These are phyloP conservation scores for Onychomys arenicola DNA, from an alignment of 2,797 vertebrate species.

Conservation along the genomic window DNA sequence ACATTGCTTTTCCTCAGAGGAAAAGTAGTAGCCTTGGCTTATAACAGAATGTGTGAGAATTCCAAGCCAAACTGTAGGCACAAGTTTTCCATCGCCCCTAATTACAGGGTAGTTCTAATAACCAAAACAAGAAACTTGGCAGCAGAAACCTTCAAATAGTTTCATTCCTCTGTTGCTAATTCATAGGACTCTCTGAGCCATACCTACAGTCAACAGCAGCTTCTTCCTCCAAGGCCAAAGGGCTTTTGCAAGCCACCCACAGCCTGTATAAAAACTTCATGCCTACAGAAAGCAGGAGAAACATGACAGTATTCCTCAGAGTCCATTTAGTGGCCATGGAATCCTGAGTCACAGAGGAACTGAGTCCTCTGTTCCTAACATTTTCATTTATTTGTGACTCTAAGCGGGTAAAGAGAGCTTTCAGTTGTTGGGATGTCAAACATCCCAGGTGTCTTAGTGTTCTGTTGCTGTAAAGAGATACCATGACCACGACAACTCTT, in stretches of 20 bases:
- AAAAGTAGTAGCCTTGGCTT: neutral
- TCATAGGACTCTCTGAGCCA: neutral
- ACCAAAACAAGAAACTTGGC: slow-evolving; percentile 59
- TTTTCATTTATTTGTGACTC: slow-evolving; percentile 39
- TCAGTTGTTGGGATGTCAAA: neutral
- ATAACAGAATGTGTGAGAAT: neutral
- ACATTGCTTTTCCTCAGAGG: neutral
- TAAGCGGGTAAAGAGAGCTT: slow-evolving; percentile 1
- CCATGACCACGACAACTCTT: neutral
- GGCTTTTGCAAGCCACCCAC: neutral
- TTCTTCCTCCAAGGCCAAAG: neutral
- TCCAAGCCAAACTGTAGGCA: slow-evolving; percentile 27
- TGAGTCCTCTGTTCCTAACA: neutral
- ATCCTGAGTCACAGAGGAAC: slow-evolving; percentile 27
- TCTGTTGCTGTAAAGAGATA: neutral
- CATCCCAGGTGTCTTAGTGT: neutral
- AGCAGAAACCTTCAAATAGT: slow-evolving; percentile 10
- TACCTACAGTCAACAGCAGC: neutral
- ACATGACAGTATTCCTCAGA: neutral
- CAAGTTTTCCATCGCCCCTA: slow-evolving; percentile 18
- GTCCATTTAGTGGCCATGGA: neutral
- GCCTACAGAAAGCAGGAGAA: neutral
- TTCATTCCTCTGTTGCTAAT: neutral
- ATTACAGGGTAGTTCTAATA: slow-evolving; percentile 53
- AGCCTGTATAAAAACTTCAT: slow-evolving; percentile 43